Base-by-base conservation (phyloP, 2,888 invertebrate species). In the Calameuta idolon region DNA sequence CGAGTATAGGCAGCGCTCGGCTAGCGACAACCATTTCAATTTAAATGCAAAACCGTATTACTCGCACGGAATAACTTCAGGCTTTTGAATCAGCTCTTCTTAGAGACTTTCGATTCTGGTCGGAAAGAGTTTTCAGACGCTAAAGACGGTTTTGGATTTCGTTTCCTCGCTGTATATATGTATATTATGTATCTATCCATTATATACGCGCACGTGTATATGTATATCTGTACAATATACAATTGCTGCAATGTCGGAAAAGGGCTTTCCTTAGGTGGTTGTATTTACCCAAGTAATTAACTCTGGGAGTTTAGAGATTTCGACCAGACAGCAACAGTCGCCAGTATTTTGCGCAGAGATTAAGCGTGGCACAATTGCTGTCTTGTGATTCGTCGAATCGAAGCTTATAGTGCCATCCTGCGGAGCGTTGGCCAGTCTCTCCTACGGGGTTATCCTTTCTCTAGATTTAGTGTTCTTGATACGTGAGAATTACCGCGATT, bases 401-500 rank as follows among this genome's bases (percentile, higher is more conserved):
- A 55, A 55, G 55, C 55, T 55, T 55, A 55, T 2, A 23, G 23
- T 55, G 23, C 55, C 2, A 15, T 55, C 9, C 23, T 55, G 40
- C 9, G 23, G 9, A 55, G 55, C 23, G 55, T 23, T 55, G 55
- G 55, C 55, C 55, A 55, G 55, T 55, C 55, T 23, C 23, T 55
- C 9, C 23, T 9, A 23, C 23, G 55, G 23, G 23, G 55, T 55
- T 55, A 55, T 55, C 55, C 55, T 55, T 23, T 23, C 55, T 55
- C 55, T 15, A 55, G 55, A 55, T 55, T 55, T 55, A 55, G 23
- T 55, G 55, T 31, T 71, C 23, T 5, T 34, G 71, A 71, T 71
- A 34, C 31, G 76, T 77, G 83, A 81, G 84, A 87, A 88, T 87
- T 87, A 88, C 81, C 80, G 82, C 85, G 87, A 88, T 88, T 88